Percentiles rank a stretch among this genome's conserved stretches.
Conservation (phyloP, 2,113 vertebrate genomes). For the Erinaceus europaeus region DNA sequence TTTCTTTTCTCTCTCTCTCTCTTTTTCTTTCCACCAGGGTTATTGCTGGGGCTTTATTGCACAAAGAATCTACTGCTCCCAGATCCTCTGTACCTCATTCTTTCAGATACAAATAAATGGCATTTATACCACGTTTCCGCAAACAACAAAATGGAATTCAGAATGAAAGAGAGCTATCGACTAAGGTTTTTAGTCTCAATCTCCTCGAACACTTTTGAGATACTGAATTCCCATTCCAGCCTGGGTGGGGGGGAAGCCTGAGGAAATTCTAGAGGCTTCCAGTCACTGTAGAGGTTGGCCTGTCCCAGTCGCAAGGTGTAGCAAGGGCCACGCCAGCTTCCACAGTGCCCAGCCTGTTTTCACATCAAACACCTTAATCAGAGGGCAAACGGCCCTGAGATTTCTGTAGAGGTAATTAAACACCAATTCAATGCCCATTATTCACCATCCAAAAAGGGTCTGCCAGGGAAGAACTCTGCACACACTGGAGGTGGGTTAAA, state of each 20-base stretch:
- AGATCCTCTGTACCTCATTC: no score
- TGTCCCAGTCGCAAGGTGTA: background rate
- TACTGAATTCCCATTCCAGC: no score
- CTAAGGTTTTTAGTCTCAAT: background rate
- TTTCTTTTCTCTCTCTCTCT: no score
- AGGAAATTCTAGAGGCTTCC: background rate
- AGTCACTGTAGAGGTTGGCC: background rate
- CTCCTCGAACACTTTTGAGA: background rate
- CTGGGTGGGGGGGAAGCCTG: background rate
- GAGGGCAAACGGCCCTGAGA: slow-evolving; percentile 81
- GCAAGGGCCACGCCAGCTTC: slow-evolving; percentile 45
- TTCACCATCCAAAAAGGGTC: slow-evolving; percentile 86
- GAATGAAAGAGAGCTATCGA: background rate
- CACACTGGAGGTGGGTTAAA: slow-evolving; percentile 85
- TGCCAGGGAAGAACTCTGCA: slow-evolving; percentile 83
- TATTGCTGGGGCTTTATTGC: no score
- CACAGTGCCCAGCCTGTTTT: slow-evolving; percentile 64
- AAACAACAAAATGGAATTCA: background rate
- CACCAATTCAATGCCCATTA: slow-evolving; percentile 86
- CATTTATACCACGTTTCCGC: accelerated
- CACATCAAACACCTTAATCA: slow-evolving; percentile 83
- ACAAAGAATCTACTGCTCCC: no score
- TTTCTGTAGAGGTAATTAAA: slow-evolving; percentile 85
- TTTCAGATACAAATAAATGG: no score
- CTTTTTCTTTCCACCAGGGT: no score